phyloP scores from a whole-genome alignment of 2,113 vertebrate species.

The Chaetodon trifascialis region DNA sequence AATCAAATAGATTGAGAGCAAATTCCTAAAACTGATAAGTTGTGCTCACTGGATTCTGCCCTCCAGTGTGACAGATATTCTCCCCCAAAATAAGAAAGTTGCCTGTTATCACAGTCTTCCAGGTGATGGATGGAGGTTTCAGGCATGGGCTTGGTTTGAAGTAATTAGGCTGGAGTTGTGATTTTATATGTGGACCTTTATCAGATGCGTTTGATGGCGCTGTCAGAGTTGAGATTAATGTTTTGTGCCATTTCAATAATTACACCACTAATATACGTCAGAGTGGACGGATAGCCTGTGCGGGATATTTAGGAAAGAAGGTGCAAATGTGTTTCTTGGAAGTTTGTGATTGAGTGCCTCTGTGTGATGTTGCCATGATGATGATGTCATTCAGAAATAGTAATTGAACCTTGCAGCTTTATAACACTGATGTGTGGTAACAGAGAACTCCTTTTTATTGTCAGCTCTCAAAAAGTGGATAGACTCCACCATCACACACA shows the following conservation, averaged over 20 bases:
- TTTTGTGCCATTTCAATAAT: slow-evolving; percentile 62
- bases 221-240: slow-evolving; percentile 51
- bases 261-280: slow-evolving; percentile 50
- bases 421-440: too few species aligned
- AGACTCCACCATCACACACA: not conserved
- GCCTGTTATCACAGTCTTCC: not conserved
- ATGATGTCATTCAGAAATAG: not conserved
- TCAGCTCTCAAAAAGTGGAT: not conserved
- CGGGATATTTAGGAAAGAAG: slow-evolving; percentile 23
- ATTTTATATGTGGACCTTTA: slow-evolving; percentile 52
- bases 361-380: not conserved
- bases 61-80: not conserved
- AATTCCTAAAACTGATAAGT: slow-evolving; percentile 20
- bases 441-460: not conserved
- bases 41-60: not conserved
- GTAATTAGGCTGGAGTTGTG: slow-evolving; percentile 57
- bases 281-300: slow-evolving; percentile 21
- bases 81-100: not conserved
- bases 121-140: slow-evolving; percentile 54
- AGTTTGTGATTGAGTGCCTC: slow-evolving; percentile 16
- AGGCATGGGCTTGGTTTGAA: slow-evolving; percentile 35
- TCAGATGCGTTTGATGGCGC: slow-evolving; percentile 32
- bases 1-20: not conserved
- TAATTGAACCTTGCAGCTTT: not conserved
- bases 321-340: not conserved